Conservation (phyloP, 2,888 invertebrate species). For the Clistopyga incitator region DNA sequence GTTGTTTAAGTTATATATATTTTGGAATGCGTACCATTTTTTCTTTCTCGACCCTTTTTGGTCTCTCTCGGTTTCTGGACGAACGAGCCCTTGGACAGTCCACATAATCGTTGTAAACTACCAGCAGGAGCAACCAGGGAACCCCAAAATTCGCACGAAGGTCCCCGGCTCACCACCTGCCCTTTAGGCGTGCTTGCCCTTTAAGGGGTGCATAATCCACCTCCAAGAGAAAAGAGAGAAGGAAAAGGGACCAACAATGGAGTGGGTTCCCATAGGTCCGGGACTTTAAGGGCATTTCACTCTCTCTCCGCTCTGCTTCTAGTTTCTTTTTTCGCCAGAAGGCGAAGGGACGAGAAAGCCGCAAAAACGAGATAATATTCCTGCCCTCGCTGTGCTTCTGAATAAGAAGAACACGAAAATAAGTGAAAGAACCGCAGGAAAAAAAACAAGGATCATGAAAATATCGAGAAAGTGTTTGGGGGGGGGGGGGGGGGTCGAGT, state of each 20-base stretch:
- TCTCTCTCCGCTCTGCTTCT: background rate
- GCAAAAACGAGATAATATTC: slow-evolving; percentile 19
- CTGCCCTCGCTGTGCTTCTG: background rate
- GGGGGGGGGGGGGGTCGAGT: background rate
- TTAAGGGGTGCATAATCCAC: slow-evolving; percentile 59
- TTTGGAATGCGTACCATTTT: slow-evolving; percentile 1
- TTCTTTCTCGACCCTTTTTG: slow-evolving; percentile 6
- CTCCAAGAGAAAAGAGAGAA: slow-evolving; percentile 43
- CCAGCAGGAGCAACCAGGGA: slow-evolving; percentile 6
- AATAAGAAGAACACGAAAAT: slow-evolving; percentile 6
- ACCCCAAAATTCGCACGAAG: slow-evolving; percentile 54
- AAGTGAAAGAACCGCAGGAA: background rate
- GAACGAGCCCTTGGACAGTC: slow-evolving; percentile 41
- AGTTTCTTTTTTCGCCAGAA: background rate
- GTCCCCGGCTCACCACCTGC: slow-evolving; percentile 58
- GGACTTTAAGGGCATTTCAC: background rate
- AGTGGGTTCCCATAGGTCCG: slow-evolving; percentile 54
- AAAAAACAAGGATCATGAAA: background rate
- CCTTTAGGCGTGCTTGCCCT: slow-evolving; percentile 63
- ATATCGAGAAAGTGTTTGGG: background rate
- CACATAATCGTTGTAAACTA: slow-evolving; percentile 8
- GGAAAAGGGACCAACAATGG: slow-evolving; percentile 43
- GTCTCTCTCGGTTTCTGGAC: slow-evolving; percentile 18
- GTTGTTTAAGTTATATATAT: slow-evolving; percentile 13
- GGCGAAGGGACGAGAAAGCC: slow-evolving; percentile 10